These are phyloP conservation scores for Tyria jacobaeae DNA, from an alignment of 2,888 invertebrate genomes.

Conservation along the genomic window DNA sequence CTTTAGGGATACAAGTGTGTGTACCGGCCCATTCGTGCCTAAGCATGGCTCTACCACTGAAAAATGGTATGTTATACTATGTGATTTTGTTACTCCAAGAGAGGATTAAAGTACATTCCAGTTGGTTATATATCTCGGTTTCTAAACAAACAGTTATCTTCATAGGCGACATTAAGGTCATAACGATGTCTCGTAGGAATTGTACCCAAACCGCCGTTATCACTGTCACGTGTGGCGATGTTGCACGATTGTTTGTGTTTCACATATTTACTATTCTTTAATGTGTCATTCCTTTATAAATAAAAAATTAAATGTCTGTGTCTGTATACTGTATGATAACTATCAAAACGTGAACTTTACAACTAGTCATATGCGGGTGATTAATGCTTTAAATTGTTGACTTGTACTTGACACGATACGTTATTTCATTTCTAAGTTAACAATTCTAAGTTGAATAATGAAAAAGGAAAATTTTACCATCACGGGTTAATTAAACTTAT, in stretches of 20 bases:
- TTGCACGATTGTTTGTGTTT: neutral
- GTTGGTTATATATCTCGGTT: neutral
- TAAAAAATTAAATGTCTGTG: neutral
- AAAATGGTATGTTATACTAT: too few species aligned
- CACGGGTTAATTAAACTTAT: neutral
- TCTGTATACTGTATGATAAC: neutral
- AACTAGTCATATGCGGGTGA: neutral
- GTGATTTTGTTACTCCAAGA: too few species aligned
- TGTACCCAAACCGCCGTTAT: neutral
- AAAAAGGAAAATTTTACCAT: neutral
- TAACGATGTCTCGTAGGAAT: neutral
- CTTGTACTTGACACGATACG: neutral
- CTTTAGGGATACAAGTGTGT: too few species aligned
- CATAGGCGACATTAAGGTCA: neutral
- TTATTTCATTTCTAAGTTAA: neutral
- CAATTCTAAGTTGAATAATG: neutral
- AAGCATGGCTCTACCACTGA: too few species aligned
- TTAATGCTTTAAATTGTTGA: neutral
- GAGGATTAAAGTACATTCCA: too few species aligned
- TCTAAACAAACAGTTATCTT: neutral
- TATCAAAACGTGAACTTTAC: neutral
- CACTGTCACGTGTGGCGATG: neutral
- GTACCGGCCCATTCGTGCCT: too few species aligned
- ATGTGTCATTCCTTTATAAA: neutral
- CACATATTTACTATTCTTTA: neutral